Base-by-base conservation (phyloP, 2,797 vertebrate species). In the Diglossa cyanea region DNA sequence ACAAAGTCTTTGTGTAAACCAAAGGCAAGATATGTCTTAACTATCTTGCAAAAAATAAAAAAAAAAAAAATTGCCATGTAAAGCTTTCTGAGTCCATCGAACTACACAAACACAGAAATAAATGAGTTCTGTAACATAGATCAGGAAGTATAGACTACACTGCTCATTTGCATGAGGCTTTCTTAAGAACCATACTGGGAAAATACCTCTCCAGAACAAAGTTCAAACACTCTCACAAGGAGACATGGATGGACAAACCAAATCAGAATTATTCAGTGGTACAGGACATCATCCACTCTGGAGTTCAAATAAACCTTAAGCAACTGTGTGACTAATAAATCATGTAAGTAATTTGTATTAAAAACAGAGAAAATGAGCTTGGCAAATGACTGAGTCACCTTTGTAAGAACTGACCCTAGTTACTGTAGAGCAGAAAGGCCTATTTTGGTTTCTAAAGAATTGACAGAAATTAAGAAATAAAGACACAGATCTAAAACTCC, bases 21-120 rank as follows among this genome's bases (percentile, higher is more conserved):
- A 93, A 75, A 78, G 13, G 4, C 26, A 70, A 67, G 16, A 28
- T 51, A 24, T 2, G 1, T 8, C 6, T 73, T 42, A 30, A 63
- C 7, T 65, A 10, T 33, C 31, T 91, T 42, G 13, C 1, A 3
- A 60, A 15, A 10, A 47, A 15, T 5, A 47, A 57, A 33, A 35
- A 61, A 33, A 55, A 11, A 35, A 57, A 18, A 58, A 37, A 7
- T 87, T 79, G 11, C 6, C 17, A 21, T 0, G 0, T n/a, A 10
- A 60, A 53, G 5, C 3, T 70, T 81, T 72, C 18, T 13, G 24
- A 60, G 26, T 57, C 45, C 12, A 11, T 3, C 51, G 17, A 61
- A 85, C 3, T 45, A 55, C 4, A 5, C 3, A 11, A 67, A 2
- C 8, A 82, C 57, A 28, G 15, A 73, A 79, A 75, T 5, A 74